Conservation (phyloP, 2,888 invertebrate genomes). For the Emmelina monodactyla region DNA sequence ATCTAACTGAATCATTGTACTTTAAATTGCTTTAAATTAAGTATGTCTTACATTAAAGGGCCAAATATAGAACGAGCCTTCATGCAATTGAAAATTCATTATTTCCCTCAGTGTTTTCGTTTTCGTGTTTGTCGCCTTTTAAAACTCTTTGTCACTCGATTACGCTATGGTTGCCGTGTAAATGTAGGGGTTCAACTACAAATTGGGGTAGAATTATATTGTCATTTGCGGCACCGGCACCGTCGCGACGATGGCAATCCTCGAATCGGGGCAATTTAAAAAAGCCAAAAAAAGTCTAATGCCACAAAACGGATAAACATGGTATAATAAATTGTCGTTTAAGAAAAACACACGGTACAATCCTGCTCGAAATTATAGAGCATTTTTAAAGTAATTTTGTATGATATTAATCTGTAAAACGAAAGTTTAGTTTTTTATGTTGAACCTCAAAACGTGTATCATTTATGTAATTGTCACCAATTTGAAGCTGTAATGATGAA, state of each 20-base stretch:
- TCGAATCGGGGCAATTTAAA: constrained; percentile 38
- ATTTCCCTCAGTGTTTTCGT: too few species aligned
- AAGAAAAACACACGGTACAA: constrained; percentile 51
- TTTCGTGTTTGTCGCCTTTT: constrained; percentile 36
- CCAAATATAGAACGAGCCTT: too few species aligned
- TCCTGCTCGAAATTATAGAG: constrained; percentile 32
- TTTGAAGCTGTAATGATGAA: constrained; percentile 7
- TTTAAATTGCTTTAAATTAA: too few species aligned
- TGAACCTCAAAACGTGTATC: constrained; percentile 16
- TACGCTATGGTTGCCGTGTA: constrained; percentile 48
- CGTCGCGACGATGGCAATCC: constrained; percentile 28
- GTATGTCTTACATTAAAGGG: too few species aligned
- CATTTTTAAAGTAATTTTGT: constrained; percentile 30
- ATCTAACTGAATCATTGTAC: too few species aligned
- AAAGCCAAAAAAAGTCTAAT: constrained; percentile 44
- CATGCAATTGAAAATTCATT: too few species aligned
- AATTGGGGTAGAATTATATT: constrained; percentile 49
- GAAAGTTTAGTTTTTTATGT: constrained; percentile 21
- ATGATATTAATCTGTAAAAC: constrained; percentile 20
- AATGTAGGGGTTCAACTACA: constrained; percentile 34
- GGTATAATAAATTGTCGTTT: constrained; percentile 63
- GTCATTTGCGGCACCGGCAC: constrained; percentile 34
- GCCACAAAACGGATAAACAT: constrained; percentile 52
- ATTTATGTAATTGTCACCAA: constrained; percentile 20
- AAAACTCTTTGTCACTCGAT: constrained; percentile 61